These are phyloP conservation scores for Ictidomys tridecemlineatus DNA, from an alignment of 2,113 vertebrate species.

Conservation along the genomic window DNA sequence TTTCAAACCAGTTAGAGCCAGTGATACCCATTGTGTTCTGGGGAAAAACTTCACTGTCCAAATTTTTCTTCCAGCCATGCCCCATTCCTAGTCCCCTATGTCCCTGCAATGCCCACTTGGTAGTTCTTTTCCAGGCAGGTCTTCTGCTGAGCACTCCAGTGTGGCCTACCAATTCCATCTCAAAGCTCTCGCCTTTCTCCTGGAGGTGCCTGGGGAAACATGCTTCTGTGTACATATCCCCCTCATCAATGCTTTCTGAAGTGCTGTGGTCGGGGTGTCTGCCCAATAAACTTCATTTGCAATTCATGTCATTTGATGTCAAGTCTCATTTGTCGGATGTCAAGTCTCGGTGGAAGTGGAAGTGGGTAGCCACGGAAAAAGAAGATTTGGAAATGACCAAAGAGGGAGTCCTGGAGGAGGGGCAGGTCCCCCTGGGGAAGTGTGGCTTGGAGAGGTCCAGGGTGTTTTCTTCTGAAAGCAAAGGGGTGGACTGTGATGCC, in stretches of 20 bases:
- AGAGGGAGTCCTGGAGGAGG: not conserved
- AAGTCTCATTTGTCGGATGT: not conserved
- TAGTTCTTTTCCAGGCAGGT: not conserved
- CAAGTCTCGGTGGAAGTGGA: not conserved
- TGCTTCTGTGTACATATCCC: slow-evolving; percentile 66
- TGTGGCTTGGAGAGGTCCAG: not conserved
- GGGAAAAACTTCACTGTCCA: not conserved
- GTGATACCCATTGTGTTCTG: not conserved
- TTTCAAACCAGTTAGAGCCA: slow-evolving; percentile 26
- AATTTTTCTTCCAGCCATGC: not conserved
- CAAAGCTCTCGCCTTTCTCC: not conserved
- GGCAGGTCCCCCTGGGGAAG: not conserved
- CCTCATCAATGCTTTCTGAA: slow-evolving; percentile 4
- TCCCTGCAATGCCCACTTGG: not conserved
- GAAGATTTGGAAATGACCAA: not conserved
- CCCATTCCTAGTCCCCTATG: not conserved
- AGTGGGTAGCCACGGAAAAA: not conserved
- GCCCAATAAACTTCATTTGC: slow-evolving; percentile 80
- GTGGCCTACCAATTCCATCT: not conserved
- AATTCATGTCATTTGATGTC: slow-evolving; percentile 47
- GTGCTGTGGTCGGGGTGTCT: slow-evolving; percentile 69
- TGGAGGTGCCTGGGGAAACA: not conserved
- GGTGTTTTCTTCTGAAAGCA: not conserved
- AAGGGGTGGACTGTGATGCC: not conserved
- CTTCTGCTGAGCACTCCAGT: not conserved